Evolutionary conservation across 2,113 vertebrate species (phyloP).

Genomic region (Dipodomys merriami): DNA sequence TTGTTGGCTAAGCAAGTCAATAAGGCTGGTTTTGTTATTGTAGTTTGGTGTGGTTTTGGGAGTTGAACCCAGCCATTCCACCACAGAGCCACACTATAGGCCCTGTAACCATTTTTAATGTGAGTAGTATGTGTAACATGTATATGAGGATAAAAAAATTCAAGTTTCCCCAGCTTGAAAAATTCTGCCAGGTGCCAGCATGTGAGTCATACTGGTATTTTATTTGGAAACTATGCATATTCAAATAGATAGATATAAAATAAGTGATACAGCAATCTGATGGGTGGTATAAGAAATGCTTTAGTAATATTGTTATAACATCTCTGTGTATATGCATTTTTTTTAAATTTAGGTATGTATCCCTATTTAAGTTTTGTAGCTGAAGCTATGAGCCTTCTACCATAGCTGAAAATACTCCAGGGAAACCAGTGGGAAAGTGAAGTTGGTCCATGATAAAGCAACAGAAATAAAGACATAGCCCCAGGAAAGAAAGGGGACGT

Average conservation of each 20-base stretch:
- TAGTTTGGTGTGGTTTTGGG: too few species aligned
- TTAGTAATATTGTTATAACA: neutral
- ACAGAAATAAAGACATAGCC: neutral
- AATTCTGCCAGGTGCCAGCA: constrained; percentile 3
- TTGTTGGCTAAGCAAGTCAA: neutral
- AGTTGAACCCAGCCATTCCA: too few species aligned
- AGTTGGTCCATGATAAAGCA: neutral
- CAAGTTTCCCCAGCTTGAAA: neutral
- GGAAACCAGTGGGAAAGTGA: neutral
- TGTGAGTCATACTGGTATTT: neutral
- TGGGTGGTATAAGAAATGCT: neutral
- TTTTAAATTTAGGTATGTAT: neutral
- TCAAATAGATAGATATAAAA: neutral
- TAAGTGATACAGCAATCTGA: neutral
- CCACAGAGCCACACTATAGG: too few species aligned
- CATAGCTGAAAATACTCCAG: neutral
- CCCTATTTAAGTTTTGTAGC: neutral
- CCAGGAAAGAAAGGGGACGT: neutral
- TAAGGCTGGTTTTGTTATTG: neutral
- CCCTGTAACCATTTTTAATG: neutral
- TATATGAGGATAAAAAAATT: neutral
- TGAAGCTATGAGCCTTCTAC: neutral
- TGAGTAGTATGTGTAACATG: neutral
- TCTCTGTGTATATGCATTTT: neutral
- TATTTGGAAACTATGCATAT: neutral